phyloP scores from a whole-genome alignment of 2,888 invertebrate species.

The Diaperis boleti region DNA sequence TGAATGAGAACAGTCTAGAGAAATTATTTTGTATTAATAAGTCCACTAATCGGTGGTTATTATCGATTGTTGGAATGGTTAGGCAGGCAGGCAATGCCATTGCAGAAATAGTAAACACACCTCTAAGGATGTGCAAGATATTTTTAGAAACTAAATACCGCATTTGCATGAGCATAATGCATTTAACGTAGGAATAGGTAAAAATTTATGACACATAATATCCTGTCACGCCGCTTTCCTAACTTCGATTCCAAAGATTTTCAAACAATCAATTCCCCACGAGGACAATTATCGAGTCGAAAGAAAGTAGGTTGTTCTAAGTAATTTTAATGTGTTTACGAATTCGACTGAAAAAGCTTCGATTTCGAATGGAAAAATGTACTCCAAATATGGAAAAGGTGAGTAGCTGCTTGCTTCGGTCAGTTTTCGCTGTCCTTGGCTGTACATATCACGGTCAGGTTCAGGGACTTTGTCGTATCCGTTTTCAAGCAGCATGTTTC shows the following conservation, averaged over 20 bases:
- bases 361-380: slow-evolving; percentile 11
- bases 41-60: slow-evolving; percentile 15
- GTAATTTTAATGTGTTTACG: slow-evolving; percentile 20
- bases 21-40: slow-evolving; percentile 30
- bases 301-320: slow-evolving; percentile 30
- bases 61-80: not conserved
- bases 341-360: slow-evolving; percentile 7
- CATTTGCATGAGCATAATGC: slow-evolving; percentile 32
- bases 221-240: slow-evolving; percentile 19
- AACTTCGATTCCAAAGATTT: slow-evolving; percentile 20
- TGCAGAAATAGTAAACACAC: slow-evolving; percentile 31
- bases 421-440: slow-evolving; percentile 26
- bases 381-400: slow-evolving; percentile 8
- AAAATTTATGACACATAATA: slow-evolving; percentile 28
- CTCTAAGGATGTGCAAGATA: slow-evolving; percentile 26
- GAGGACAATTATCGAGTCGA: slow-evolving; percentile 3
- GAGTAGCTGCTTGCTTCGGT: too few species aligned
- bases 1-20: slow-evolving; percentile 30
- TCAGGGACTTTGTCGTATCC: slow-evolving; percentile 26
- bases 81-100: slow-evolving; percentile 13
- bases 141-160: slow-evolving; percentile 31
- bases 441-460: slow-evolving; percentile 24
- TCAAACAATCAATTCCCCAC: slow-evolving; percentile 10
- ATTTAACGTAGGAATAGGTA: slow-evolving; percentile 23
- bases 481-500: not conserved